A percentile compares a stretch with the other conserved stretches of the same genome.
Conservation (phyloP, 2,113 vertebrate genomes). For the Baryphthengus martii region DNA sequence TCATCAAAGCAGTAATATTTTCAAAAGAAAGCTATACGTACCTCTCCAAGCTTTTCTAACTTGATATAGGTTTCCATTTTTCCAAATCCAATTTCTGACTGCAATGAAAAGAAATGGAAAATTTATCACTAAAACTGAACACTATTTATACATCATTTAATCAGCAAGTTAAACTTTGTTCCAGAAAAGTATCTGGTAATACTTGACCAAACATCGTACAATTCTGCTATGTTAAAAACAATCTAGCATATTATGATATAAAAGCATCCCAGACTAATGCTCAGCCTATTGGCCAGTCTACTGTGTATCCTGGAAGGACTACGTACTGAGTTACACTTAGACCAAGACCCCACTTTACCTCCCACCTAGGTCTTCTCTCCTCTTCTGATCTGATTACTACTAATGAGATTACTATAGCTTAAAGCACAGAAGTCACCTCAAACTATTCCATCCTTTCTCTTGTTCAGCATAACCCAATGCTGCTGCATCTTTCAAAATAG, state of each 20-base stretch:
- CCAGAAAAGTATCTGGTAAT: not conserved
- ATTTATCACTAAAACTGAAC: not conserved
- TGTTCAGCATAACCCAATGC: not conserved
- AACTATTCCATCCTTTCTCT: not conserved
- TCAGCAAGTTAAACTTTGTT: not conserved
- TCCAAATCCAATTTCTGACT: conserved; percentile 97
- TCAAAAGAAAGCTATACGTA: conserved; percentile 63
- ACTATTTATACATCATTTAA: not conserved
- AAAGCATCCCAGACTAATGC: not conserved
- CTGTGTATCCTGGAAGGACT: not conserved
- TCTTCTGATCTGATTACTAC: not conserved
- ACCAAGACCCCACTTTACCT: not conserved
- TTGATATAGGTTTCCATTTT: conserved; percentile 98
- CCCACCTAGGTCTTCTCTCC: not conserved
- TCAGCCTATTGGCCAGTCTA: not conserved
- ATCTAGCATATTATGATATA: not conserved
- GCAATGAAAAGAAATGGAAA: conserved; percentile 46
- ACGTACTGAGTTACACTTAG: not conserved
- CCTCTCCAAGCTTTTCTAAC: conserved; percentile 96
- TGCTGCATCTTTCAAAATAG: not conserved
- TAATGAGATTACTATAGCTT: not conserved
- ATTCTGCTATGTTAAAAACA: not conserved
- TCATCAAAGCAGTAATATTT: not conserved
- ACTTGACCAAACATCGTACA: not conserved
- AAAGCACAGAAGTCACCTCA: not conserved